phyloP scores from a whole-genome alignment of 1,140 invertebrate genomes.

The Drosophila ironensis region DNA sequence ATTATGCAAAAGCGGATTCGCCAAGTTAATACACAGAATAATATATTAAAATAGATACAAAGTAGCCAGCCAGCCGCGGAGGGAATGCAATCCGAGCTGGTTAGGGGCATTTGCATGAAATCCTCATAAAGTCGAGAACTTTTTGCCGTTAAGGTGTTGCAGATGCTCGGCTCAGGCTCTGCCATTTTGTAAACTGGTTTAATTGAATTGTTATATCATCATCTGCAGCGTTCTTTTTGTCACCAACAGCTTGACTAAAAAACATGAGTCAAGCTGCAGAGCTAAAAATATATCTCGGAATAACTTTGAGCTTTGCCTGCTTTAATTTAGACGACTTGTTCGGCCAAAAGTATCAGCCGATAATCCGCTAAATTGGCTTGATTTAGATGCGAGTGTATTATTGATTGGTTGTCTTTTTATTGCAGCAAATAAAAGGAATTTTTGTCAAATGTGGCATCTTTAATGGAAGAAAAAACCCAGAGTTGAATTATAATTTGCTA shows the following conservation, averaged over 20 bases:
- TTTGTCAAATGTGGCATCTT: neutral
- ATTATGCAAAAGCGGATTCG: constrained; percentile 60
- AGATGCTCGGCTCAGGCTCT: constrained; percentile 28
- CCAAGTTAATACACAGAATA: constrained; percentile 27
- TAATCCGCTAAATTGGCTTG: neutral
- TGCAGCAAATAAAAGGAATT: neutral
- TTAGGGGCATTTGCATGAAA: constrained; percentile 61
- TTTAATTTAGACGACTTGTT: constrained; percentile 16
- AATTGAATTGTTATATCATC: constrained; percentile 74
- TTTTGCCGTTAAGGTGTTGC: constrained; percentile 67
- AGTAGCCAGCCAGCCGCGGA: neutral
- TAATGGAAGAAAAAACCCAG: neutral
- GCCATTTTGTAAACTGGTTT: constrained; percentile 62
- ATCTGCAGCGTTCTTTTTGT: neutral
- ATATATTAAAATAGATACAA: neutral
- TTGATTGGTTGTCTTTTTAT: neutral
- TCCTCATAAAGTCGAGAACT: constrained; percentile 53
- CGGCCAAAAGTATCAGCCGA: constrained; percentile 5
- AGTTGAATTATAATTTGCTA: neutral
- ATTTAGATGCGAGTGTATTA: neutral
- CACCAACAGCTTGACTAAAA: too few species aligned
- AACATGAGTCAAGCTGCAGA: constrained; percentile 13
- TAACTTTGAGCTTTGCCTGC: constrained; percentile 9
- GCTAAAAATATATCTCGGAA: constrained; percentile 9
- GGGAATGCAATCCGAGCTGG: constrained; percentile 21